Conservation (phyloP, 2,797 vertebrate genomes). For the Melanotaenia nigrans region DNA sequence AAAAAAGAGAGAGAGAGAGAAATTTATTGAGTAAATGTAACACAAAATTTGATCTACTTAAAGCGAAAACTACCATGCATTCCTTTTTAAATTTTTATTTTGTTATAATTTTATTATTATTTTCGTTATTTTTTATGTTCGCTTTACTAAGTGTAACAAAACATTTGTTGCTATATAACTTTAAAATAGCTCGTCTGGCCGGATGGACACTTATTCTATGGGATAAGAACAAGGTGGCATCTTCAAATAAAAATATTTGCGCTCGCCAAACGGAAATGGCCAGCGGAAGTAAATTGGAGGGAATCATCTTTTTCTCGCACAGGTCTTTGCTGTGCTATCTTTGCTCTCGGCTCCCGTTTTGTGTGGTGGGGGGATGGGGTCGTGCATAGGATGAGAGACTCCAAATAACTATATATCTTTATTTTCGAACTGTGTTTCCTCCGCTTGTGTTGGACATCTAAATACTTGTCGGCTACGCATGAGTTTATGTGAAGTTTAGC, state of each 20-base stretch:
- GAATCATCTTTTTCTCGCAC: constrained; percentile 5
- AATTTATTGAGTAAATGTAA: background rate
- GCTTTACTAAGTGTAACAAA: background rate
- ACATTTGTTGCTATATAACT: background rate
- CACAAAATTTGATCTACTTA: background rate
- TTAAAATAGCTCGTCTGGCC: background rate
- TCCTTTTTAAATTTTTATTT: too few relatives aligned
- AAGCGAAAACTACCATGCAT: background rate
- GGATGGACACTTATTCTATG: background rate
- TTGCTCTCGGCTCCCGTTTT: constrained; percentile 67
- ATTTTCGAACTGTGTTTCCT: constrained; percentile 47
- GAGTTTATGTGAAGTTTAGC: constrained; percentile 67
- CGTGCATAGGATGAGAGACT: constrained; percentile 80
- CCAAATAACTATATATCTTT: constrained; percentile 72
- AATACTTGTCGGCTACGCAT: constrained; percentile 66
- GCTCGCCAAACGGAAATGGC: background rate
- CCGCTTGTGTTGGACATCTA: constrained; percentile 36
- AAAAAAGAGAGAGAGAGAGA: too few relatives aligned
- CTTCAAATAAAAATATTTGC: background rate
- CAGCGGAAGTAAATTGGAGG: constrained; percentile 44
- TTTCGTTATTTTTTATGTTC: too few relatives aligned
- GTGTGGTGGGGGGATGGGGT: constrained; percentile 85
- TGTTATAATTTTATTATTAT: too few relatives aligned
- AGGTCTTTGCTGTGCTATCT: constrained; percentile 35
- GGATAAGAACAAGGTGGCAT: background rate